Base-by-base conservation (phyloP, 1,140 invertebrate genomes). In the Drosophila obscura region DNA sequence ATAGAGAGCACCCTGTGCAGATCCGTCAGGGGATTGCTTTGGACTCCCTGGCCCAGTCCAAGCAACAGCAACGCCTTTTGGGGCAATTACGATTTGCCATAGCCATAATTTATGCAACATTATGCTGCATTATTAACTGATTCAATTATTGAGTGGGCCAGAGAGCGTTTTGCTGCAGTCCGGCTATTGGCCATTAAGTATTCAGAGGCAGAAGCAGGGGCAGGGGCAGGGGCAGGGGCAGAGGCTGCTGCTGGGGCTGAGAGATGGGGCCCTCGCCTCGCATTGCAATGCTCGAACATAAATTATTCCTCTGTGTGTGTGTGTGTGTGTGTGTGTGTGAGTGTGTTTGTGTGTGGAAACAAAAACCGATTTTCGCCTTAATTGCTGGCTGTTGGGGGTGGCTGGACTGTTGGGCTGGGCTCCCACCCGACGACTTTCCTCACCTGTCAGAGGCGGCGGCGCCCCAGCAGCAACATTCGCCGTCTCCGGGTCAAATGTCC, bases 71-170 rank as follows among this genome's bases (percentile, higher is more conserved):
- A 4, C 35, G 35, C 35, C 44, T 59, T 59, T 64, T 56, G 11
- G 31, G 31, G 22, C 52, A 69, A 69, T 71, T 69, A 71, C 65
- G 52, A 66, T 66, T 51, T 57, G 49, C 49, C 58, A 46, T 31
- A 56, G 50, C 62, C 71, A 75, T 75, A 58, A 67, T 75, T 75
- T 75, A 75, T 75, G 71, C 53, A 66, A 44, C 72, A 57, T 66
- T 74, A 66, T 75, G 43, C 46, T 75, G 73, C 73, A 75, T 75
- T 75, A 75, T 75, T 75, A 75, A 75, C 73, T 62, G 62, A 75
- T 65, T 75, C 49, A 75, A 75, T 75, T 75, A 74, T 75, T 75
- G 72, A 75, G 46, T 52, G 49, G 35, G 43, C 31, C 35, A 62
- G 39, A 19, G 2, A 13, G 39, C 15, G 16, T 49, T 16, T 7